Base-by-base conservation (phyloP, 2,888 invertebrate genomes). In the Chaitophorus viminalis region DNA sequence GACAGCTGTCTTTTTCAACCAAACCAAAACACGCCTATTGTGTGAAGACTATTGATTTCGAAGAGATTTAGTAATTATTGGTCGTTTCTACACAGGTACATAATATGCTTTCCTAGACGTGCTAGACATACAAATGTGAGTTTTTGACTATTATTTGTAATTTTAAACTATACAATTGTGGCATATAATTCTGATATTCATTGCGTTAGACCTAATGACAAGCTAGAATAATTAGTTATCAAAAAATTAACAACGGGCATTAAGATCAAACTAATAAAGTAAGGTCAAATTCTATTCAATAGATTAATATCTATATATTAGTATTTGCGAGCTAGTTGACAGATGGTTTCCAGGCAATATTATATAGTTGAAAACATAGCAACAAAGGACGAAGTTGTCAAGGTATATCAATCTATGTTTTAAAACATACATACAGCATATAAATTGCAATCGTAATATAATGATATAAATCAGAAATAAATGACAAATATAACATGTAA, bases 11-110 rank as follows among this genome's bases (percentile, higher is more conserved):
- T 87, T 72, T 74, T 75, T 46, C 81, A n/a, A 72, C 72, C 46
- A 65, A 87, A 87, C 81, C 87, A 87, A 87, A 87, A 87, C 81
- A 81, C 79, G 31, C 31, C 81, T 81, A 87, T 87, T 87, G 87
- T 87, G 75, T 31, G 75, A 84, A 84, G 39, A 81, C 87, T 87
- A 87, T 87, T 87, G 87, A 87, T 87, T 79, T 81, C 87, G 74
- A 60, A 74, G 52, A 87, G 87, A 86, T 86, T 86, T 86, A 78
- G 81, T 86, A 72, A 86, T 86, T 79, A 52, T 77, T 39, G 68
- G 33, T 85, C 60, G 39, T 4, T 46, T 39, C 14, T 33, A 72
- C 52, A 29, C 65, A 46, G 39, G 31, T 46, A 65, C 21, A 36
- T 82, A n/a, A 70, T 52, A 29, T 46, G 39, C 25, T 25, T 18